phyloP scores from a whole-genome alignment of 2,113 vertebrate genomes.

The Ceyx melanurus region DNA sequence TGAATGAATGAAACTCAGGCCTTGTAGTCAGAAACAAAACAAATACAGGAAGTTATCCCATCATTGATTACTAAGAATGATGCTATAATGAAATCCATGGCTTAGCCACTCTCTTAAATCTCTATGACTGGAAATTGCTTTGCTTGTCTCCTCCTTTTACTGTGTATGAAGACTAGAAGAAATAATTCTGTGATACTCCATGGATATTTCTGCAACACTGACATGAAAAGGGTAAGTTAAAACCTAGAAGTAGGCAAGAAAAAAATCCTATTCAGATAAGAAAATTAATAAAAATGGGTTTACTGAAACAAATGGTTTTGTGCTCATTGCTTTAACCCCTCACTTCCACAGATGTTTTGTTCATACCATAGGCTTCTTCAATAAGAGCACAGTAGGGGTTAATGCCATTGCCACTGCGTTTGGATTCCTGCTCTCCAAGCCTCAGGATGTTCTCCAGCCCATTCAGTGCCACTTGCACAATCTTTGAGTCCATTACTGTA shows the following conservation, averaged over 20 bases:
- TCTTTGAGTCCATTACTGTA: conserved; percentile 98
- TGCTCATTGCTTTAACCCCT: neutral
- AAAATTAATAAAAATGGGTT: neutral
- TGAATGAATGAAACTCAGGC: neutral
- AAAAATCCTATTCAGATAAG: neutral
- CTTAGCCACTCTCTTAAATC: neutral
- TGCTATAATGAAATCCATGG: neutral
- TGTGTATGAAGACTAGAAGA: neutral
- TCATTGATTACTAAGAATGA: neutral
- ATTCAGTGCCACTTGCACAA: conserved; percentile 95
- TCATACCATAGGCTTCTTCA: conserved; percentile 94
- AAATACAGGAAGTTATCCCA: neutral
- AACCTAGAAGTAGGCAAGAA: neutral
- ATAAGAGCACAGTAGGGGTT: conserved; percentile 97
- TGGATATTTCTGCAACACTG: neutral
- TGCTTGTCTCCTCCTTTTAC: neutral
- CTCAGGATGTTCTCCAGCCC: conserved; percentile 96
- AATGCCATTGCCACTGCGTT: conserved; percentile 87
- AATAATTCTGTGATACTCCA: neutral
- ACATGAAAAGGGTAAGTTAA: neutral
- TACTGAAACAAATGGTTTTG: neutral
- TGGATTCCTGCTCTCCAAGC: conserved; percentile 94
- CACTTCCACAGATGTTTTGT: neutral
- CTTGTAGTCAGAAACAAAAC: neutral
- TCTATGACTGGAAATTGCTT: neutral